Evolutionary conservation across 1,140 invertebrate genomes (phyloP).

Genomic region (Formica selysi): DNA sequence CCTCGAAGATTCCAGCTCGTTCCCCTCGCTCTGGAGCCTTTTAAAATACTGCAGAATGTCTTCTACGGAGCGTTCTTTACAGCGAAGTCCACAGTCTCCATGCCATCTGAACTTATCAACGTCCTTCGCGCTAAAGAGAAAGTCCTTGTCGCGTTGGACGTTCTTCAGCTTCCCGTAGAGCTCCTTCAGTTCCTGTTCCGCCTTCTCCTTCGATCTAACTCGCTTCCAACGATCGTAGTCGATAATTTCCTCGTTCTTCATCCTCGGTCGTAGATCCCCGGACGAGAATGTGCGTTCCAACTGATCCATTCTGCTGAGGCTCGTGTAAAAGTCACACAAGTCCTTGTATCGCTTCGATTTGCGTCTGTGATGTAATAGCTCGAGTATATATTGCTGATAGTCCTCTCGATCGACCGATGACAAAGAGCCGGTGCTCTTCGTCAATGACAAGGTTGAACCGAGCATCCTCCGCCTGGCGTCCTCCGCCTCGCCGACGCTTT

Average conservation of each 20-base stretch:
- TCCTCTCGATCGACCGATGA: conserved; percentile 87
- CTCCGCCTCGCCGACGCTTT: conserved; percentile 88
- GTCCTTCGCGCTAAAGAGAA: conserved; percentile 92
- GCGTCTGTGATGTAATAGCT: conserved; percentile 90
- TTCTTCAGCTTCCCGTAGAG: conserved; percentile 92
- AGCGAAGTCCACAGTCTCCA: conserved; percentile 92
- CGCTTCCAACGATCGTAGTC: conserved; percentile 95
- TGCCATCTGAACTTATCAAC: conserved; percentile 90
- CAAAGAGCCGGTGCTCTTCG: conserved; percentile 85
- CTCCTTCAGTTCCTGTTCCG: conserved; percentile 92
- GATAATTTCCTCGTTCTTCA: conserved; percentile 92
- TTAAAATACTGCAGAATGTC: conserved; percentile 92
- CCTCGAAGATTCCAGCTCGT: conserved; percentile 82
- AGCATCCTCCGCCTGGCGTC: conserved; percentile 70
- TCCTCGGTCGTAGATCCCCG: conserved; percentile 90
- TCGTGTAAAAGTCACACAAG: conserved; percentile 94
- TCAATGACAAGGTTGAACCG: conserved; percentile 81
- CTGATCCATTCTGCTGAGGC: conserved; percentile 93
- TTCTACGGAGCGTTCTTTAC: conserved; percentile 95
- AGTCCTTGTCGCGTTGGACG: conserved; percentile 93
- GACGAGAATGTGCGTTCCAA: conserved; percentile 92
- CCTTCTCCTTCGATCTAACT: conserved; percentile 92
- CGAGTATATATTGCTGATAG: conserved; percentile 91
- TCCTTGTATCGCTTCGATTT: conserved; percentile 94
- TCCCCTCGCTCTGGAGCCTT: conserved; percentile 86